Percentiles rank a stretch among this genome's conserved stretches.
Evolutionary conservation across 2,113 vertebrate species (phyloP).

Genomic region (Atlantisia rogersi): DNA sequence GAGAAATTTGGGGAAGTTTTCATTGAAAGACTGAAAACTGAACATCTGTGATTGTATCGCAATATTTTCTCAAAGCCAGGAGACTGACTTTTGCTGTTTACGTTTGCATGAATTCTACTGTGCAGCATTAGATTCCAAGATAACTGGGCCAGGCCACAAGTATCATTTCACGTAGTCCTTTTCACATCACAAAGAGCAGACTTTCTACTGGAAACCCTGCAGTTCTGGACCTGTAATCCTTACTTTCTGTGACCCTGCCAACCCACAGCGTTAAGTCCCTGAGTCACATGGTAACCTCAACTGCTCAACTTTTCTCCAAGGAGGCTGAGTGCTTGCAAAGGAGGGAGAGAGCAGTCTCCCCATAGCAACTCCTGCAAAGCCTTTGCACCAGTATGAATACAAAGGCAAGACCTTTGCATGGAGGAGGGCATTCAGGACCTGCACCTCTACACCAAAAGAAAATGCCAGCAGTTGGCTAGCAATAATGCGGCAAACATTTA

Average conservation of each 20-base stretch:
- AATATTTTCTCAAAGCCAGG: background rate
- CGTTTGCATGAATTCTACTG: background rate
- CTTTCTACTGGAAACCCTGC: background rate
- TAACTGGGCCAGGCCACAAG: background rate
- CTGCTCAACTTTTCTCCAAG: background rate
- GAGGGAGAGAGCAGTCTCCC: background rate
- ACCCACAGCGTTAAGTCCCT: background rate
- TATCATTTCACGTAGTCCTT: background rate
- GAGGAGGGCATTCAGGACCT: background rate
- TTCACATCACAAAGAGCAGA: background rate
- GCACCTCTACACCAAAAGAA: background rate
- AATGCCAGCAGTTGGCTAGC: background rate
- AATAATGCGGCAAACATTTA: conserved; percentile 41
- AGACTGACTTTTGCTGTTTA: background rate
- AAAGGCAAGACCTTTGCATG: background rate
- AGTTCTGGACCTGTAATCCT: background rate
- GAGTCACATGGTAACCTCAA: background rate
- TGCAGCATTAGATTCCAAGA: background rate
- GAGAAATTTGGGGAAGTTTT: background rate
- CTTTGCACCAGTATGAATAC: background rate
- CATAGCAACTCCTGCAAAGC: background rate
- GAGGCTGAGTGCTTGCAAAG: background rate
- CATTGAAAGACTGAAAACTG: background rate
- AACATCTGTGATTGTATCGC: background rate
- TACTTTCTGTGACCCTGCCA: background rate